phyloP scores from a whole-genome alignment of 2,113 vertebrate genomes.

The Psittacula cyanocephala region DNA sequence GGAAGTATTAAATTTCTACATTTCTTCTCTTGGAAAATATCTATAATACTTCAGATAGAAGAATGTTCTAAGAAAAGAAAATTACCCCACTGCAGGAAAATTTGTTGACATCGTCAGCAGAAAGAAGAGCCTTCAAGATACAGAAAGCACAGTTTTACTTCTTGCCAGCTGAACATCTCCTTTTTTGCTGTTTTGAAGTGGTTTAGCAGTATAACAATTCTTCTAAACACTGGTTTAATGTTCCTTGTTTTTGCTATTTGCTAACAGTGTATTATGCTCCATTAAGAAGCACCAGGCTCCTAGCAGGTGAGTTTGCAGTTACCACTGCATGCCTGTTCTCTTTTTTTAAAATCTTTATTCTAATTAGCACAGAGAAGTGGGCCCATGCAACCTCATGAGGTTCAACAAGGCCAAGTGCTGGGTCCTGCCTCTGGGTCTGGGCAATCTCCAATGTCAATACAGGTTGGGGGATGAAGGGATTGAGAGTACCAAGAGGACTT shows the following conservation, averaged over 20 bases:
- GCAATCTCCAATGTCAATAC: background rate
- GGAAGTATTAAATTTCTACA: background rate
- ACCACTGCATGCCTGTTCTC: rapidly evolving
- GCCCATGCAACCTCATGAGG: background rate
- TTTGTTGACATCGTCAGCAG: background rate
- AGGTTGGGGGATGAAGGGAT: background rate
- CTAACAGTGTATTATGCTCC: rapidly evolving
- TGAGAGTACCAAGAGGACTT: background rate
- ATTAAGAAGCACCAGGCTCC: rapidly evolving
- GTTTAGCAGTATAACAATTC: background rate
- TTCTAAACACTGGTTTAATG: background rate
- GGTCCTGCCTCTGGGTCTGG: background rate
- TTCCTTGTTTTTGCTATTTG: background rate
- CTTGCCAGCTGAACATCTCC: background rate
- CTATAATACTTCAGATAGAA: background rate
- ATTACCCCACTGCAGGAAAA: background rate
- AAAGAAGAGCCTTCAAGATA: background rate
- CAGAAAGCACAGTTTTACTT: background rate
- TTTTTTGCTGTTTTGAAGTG: background rate
- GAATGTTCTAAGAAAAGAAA: background rate
- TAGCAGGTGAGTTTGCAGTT: background rate
- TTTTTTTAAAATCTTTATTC: background rate
- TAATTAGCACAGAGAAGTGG: background rate
- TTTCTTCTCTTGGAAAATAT: background rate
- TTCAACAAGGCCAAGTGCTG: background rate